phyloP scores from a whole-genome alignment of 2,797 vertebrate genomes.

The Artibeus jamaicensis region DNA sequence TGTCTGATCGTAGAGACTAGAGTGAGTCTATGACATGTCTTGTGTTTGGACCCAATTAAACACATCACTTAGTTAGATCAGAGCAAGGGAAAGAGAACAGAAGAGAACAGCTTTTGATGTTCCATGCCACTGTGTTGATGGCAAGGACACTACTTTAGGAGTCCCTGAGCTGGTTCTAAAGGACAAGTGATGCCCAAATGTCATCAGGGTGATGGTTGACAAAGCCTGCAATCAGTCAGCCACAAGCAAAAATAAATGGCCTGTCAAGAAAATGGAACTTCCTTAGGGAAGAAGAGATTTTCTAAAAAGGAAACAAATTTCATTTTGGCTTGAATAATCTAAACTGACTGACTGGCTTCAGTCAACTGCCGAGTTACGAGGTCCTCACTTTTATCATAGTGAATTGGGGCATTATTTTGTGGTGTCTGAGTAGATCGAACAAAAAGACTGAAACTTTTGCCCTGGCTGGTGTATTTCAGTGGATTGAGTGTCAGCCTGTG shows the following conservation, averaged over 20 bases:
- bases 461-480: too few species aligned
- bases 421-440: neutral
- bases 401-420: neutral
- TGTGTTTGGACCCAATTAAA: constrained; percentile 7
- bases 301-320: constrained; percentile 2
- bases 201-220: neutral
- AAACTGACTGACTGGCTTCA: neutral
- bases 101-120: neutral
- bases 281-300: neutral
- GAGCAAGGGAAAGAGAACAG: neutral
- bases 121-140: neutral
- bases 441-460: neutral
- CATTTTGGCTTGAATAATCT: constrained; percentile 10
- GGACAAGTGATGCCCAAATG: neutral
- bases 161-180: neutral
- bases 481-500: too few species aligned
- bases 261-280: constrained; percentile 10
- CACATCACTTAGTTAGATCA: neutral
- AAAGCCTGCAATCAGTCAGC: neutral
- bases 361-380: neutral
- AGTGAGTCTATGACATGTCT: neutral
- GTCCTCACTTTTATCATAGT: neutral
- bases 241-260: constrained; percentile 45
- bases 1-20: neutral
- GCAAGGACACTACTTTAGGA: neutral